A percentile compares a stretch with the other conserved stretches of the same genome.
Evolutionary conservation across 1,140 invertebrate species (phyloP).

Genomic region (Maconellicoccus hirsutus): DNA sequence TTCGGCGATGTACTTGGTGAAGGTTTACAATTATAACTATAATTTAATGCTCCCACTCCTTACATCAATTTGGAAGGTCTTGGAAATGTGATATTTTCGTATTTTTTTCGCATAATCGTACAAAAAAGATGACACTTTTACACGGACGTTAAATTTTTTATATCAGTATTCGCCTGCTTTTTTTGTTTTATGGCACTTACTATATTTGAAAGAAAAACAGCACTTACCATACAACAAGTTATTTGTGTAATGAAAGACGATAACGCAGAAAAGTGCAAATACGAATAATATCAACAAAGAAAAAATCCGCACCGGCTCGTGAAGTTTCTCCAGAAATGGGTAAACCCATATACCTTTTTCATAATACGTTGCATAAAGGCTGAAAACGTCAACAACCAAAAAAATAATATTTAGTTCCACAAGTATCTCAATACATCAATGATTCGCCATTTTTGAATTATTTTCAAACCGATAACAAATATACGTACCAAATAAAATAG

Average conservation of each 20-base stretch:
- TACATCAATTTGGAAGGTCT: no score
- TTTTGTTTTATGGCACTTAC: no score
- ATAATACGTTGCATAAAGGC: constrained; percentile 16
- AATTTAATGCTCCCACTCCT: no score
- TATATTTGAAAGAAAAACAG: background rate
- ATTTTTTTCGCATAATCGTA: no score
- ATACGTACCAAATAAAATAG: constrained; percentile 25
- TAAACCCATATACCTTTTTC: constrained; percentile 26
- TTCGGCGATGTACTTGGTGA: no score
- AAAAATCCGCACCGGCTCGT: background rate
- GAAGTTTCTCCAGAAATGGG: constrained; percentile 18
- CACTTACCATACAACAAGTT: background rate
- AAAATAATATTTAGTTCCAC: no score
- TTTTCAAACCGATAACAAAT: background rate
- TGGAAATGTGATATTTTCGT: no score
- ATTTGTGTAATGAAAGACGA: background rate
- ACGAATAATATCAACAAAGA: background rate
- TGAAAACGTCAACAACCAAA: constrained; percentile 14
- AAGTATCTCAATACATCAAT: no score
- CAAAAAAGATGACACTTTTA: no score
- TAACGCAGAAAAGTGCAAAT: background rate
- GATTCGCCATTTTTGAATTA: background rate
- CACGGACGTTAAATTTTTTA: no score
- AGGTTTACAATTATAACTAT: no score
- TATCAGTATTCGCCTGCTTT: no score